phyloP scores from a whole-genome alignment of 2,797 vertebrate species.

The Huso huso region DNA sequence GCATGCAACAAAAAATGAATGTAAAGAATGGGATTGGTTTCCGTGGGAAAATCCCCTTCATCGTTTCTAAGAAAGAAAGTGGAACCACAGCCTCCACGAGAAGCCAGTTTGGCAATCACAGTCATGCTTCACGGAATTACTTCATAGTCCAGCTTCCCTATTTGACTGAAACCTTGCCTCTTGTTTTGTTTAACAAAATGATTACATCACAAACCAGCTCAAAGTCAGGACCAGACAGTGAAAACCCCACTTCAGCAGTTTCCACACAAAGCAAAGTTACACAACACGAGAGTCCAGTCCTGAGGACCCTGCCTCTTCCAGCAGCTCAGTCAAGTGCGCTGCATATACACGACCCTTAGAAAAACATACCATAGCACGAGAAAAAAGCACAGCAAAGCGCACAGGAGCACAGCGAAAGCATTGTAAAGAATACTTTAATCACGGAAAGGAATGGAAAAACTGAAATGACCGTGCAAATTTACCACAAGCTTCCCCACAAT shows the following conservation, averaged over 20 bases:
- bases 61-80: constrained; percentile 6
- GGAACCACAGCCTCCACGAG: constrained; percentile 10
- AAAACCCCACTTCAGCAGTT: constrained; percentile 28
- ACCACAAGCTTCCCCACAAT: too few species aligned
- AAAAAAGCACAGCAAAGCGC: not conserved
- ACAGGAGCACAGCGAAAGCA: not conserved
- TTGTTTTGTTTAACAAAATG: constrained; percentile 27
- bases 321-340: not conserved
- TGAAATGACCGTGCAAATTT: too few species aligned
- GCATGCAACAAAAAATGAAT: too few species aligned
- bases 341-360: not conserved
- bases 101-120: constrained; percentile 15
- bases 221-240: constrained; percentile 10
- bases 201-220: constrained; percentile 25
- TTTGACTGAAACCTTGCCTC: constrained; percentile 19
- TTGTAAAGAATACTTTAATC: constrained; percentile 20
- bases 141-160: constrained; percentile 33
- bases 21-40: too few species aligned
- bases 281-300: too few species aligned
- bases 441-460: too few species aligned
- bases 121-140: constrained; percentile 24
- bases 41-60: not conserved
- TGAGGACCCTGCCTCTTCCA: too few species aligned
- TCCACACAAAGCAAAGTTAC: not conserved
- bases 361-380: too few species aligned